phyloP scores from a whole-genome alignment of 2,888 invertebrate species.

The Acheta domesticus region DNA sequence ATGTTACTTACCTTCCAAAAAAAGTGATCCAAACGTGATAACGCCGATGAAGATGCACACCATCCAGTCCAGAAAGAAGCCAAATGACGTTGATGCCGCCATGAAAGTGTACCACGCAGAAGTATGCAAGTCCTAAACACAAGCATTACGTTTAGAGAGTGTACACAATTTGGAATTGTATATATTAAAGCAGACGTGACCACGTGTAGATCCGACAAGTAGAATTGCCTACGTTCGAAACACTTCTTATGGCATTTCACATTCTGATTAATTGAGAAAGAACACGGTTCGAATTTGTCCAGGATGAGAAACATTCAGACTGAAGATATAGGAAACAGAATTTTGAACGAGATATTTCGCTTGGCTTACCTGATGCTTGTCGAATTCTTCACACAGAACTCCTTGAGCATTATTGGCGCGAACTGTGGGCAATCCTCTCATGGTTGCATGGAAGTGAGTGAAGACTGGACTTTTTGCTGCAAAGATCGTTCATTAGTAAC shows the following conservation, averaged over 20 bases:
- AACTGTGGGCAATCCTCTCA: constrained; percentile 88
- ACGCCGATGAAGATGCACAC: constrained; percentile 81
- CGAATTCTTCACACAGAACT: constrained; percentile 74
- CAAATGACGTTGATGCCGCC: constrained; percentile 86
- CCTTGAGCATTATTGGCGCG: constrained; percentile 81
- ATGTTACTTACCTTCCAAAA: constrained; percentile 54
- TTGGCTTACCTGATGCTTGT: constrained; percentile 57
- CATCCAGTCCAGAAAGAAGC: constrained; percentile 85
- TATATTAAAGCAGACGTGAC: no score
- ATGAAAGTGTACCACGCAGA: constrained; percentile 91
- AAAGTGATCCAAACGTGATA: constrained; percentile 81
- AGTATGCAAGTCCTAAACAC: constrained; percentile 72
- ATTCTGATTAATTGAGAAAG: no score
- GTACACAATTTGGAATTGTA: no score
- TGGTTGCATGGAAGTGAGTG: constrained; percentile 81
- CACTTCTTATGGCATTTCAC: no score
- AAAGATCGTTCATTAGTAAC: background rate
- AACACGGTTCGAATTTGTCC: no score
- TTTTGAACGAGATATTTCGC: no score
- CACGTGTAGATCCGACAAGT: no score
- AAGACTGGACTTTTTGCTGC: constrained; percentile 92
- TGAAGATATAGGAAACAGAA: no score
- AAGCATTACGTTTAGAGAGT: background rate
- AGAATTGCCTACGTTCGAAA: no score
- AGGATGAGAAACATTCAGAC: no score